Percentiles rank a stretch among this genome's conserved stretches.
These are phyloP conservation scores for Drosophila merina DNA, from an alignment of 2,888 invertebrate species.

Conservation along the genomic window DNA sequence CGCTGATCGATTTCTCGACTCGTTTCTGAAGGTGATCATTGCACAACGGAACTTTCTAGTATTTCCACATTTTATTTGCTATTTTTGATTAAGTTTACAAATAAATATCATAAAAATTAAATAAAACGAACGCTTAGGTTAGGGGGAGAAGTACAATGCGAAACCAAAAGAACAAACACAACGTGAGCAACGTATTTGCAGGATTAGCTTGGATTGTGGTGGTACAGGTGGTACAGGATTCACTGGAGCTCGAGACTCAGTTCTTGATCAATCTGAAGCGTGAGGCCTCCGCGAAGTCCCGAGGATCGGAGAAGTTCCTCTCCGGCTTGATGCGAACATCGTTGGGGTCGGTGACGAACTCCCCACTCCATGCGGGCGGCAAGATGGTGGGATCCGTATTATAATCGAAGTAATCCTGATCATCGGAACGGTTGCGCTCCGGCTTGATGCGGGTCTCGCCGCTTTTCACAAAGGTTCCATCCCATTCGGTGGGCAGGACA, in stretches of 20 bases:
- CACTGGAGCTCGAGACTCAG: conserved; percentile 13
- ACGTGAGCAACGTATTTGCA: conserved; percentile 31
- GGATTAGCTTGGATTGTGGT: conserved; percentile 44
- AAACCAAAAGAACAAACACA: conserved; percentile 55
- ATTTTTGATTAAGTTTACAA: conserved; percentile 60
- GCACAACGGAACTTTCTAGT: conserved; percentile 42
- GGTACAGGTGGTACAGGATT: conserved; percentile 4
- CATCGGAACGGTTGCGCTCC: conserved; percentile 82
- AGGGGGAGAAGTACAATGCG: conserved; percentile 43
- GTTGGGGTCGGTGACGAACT: conserved; percentile 81
- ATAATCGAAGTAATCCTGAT: conserved; percentile 80
- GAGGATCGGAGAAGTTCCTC: conserved; percentile 82
- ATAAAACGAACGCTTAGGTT: conserved; percentile 63
- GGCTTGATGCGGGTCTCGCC: conserved; percentile 76
- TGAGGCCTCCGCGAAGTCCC: conserved; percentile 82
- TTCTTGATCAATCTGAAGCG: conserved; percentile 76
- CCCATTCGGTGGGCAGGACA: conserved; percentile 82
- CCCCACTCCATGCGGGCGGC: conserved; percentile 82
- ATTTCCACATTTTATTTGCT: conserved; percentile 16
- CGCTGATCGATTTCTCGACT: background rate
- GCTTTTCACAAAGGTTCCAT: conserved; percentile 82
- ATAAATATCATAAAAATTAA: conserved; percentile 62
- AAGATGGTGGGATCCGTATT: conserved; percentile 78
- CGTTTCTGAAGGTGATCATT: conserved; percentile 14
- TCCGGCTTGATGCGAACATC: conserved; percentile 82